A percentile compares a stretch with the other conserved stretches of the same genome.
Conservation (phyloP, 2,888 invertebrate species). For the Empis livida region DNA sequence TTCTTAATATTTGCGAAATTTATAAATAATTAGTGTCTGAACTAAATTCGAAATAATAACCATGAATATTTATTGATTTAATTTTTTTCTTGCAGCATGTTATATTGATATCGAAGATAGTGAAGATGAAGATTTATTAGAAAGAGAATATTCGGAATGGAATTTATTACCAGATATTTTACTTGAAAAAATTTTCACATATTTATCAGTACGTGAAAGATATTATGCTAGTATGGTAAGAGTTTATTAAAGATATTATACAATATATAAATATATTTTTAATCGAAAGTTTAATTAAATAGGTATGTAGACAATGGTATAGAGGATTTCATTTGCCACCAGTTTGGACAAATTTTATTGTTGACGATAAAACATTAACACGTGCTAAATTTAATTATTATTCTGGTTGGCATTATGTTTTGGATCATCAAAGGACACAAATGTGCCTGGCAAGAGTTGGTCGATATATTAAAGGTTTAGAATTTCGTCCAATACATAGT, state of each 20-base stretch:
- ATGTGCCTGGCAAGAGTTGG: conserved; percentile 57
- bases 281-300: background rate
- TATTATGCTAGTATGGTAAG: conserved; percentile 63
- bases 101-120: conserved; percentile 38
- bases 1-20: too few relatives aligned
- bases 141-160: conserved; percentile 45
- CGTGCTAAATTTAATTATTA: conserved; percentile 66
- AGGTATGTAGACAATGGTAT: conserved; percentile 45
- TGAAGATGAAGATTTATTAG: conserved; percentile 29
- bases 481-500: conserved; percentile 60
- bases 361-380: conserved; percentile 60
- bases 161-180: conserved; percentile 55
- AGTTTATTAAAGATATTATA: background rate
- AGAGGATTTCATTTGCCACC: conserved; percentile 56
- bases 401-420: conserved; percentile 62
- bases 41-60: too few relatives aligned
- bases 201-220: conserved; percentile 52
- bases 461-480: conserved; percentile 47
- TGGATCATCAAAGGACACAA: conserved; percentile 62
- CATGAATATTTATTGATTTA: too few relatives aligned
- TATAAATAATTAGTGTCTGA: too few relatives aligned
- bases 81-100: conserved; percentile 28
- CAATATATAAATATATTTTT: background rate
- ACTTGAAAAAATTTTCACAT: conserved; percentile 57
- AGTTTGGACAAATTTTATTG: conserved; percentile 61